These are phyloP conservation scores for Panagrolaimus sp. DNA, from an alignment of 1,140 invertebrate genomes.

Conservation along the genomic window DNA sequence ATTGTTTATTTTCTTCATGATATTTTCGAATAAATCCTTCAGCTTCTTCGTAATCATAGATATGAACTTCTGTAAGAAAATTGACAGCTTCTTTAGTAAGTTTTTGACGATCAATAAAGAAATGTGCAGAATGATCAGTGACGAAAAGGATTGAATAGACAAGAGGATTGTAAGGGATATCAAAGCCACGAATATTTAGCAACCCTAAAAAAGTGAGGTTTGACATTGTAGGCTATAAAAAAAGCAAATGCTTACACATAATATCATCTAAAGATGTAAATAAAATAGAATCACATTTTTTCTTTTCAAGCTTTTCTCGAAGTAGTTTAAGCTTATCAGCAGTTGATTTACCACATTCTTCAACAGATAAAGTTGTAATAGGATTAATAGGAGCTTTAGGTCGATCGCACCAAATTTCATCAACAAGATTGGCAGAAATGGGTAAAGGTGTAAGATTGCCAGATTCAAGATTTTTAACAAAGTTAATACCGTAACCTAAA, in stretches of 20 bases:
- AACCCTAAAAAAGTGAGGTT: slow-evolving; percentile 64
- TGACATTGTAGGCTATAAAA: too few species aligned
- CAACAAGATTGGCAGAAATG: slow-evolving; percentile 42
- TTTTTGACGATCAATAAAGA: slow-evolving; percentile 71
- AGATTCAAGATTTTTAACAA: too few species aligned
- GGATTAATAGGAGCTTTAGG: slow-evolving; percentile 30
- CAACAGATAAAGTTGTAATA: slow-evolving; percentile 27
- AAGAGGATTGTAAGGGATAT: slow-evolving; percentile 90
- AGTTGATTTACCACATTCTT: slow-evolving; percentile 36
- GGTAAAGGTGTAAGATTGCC: too few species aligned
- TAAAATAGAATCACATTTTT: slow-evolving; percentile 44
- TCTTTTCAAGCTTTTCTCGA: slow-evolving; percentile 33
- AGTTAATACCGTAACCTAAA: not conserved
- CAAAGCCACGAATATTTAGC: slow-evolving; percentile 85
- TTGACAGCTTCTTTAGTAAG: slow-evolving; percentile 63
- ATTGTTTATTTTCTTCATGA: not conserved
- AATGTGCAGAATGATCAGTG: slow-evolving; percentile 64
- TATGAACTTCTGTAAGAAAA: slow-evolving; percentile 63
- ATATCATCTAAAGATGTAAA: slow-evolving; percentile 40
- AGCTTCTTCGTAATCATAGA: slow-evolving; percentile 56
- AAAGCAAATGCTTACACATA: too few species aligned
- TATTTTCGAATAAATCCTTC: slow-evolving; percentile 56
- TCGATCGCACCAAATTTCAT: slow-evolving; percentile 45
- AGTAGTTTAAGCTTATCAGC: slow-evolving; percentile 34
- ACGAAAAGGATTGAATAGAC: slow-evolving; percentile 86